These are phyloP conservation scores for Nannoperca obscura DNA, from an alignment of 2,797 vertebrate species.

Conservation along the genomic window DNA sequence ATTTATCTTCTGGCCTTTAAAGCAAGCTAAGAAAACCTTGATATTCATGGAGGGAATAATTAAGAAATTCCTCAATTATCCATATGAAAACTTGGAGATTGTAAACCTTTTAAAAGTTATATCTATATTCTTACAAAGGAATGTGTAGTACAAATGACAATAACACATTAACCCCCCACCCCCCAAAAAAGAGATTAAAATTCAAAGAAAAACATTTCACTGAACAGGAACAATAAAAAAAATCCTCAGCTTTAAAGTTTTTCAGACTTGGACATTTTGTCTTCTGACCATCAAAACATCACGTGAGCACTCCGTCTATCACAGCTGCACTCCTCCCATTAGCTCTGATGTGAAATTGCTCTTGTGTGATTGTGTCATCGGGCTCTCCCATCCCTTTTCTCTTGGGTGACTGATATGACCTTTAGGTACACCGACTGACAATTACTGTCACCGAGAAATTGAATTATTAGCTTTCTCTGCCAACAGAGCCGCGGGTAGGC, in stretches of 20 bases:
- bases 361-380: constrained; percentile 83
- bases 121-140: neutral
- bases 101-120: neutral
- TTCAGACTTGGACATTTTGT: constrained; percentile 8
- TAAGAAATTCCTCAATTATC: neutral
- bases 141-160: neutral
- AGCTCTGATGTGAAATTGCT: constrained; percentile 86
- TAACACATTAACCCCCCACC: neutral
- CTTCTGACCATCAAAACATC: constrained; percentile 57
- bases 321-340: constrained; percentile 83
- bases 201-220: neutral
- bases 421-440: constrained; percentile 89
- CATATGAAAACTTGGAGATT: neutral
- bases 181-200: neutral
- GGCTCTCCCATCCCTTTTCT: constrained; percentile 81
- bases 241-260: neutral
- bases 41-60: neutral
- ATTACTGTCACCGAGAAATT: constrained; percentile 90
- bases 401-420: constrained; percentile 88
- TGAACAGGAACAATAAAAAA: neutral
- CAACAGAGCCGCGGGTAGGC: constrained; percentile 81
- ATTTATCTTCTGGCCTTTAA: neutral
- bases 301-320: constrained; percentile 70
- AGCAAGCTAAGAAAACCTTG: neutral
- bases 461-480: constrained; percentile 88